Base-by-base conservation (phyloP, 2,113 vertebrate species). In the Percopsis transmontana region DNA sequence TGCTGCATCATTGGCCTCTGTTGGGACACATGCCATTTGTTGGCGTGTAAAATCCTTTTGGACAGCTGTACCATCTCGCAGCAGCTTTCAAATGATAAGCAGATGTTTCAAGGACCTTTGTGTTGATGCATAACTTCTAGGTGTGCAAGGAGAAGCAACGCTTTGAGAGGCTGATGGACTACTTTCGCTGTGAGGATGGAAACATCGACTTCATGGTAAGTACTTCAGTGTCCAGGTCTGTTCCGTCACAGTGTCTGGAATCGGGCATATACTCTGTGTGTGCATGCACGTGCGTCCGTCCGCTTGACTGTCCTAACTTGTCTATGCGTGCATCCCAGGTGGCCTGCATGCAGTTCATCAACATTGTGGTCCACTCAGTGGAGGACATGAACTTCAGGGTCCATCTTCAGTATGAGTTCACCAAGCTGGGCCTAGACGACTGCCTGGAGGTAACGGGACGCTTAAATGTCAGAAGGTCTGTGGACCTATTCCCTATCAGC, bases 371-470 rank as follows among this genome's bases (percentile, higher is more conserved):
- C 58, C 97, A 99, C 89, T 99, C 97, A 0, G 97, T 99, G 44
- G 97, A 99, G 82, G 97, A 99, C 88, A 99, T 99, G 97, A 99
- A 99, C 87, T 99, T 99, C 89, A 91, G 97, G 1, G 97, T 99
- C 58, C 96, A 98, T 50, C 90, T 99, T 75, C 97, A 99, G 77
- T 99, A 91, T 0, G 97, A 99, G 76, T 99, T 98, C 87, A 98
- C 97, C 71, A 97, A 98, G 62, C 90, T 98, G 83, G 96, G 96
- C 18, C 91, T 98, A 72, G 97, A 98, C 82, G 96, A 97, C 57
- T 98, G 94, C 84, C 81, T 99, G 72, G 96, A 98, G 94, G 97
- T 97, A 82, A 48, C 41, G 18, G 62, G 2, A 9, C 2, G 5
- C 44, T 11, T 14, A 60, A 45, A 19, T 47, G 9, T 9, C 13